Evolutionary conservation across 2,797 vertebrate genomes (phyloP).

Genomic region (Eulemur mongoz): DNA sequence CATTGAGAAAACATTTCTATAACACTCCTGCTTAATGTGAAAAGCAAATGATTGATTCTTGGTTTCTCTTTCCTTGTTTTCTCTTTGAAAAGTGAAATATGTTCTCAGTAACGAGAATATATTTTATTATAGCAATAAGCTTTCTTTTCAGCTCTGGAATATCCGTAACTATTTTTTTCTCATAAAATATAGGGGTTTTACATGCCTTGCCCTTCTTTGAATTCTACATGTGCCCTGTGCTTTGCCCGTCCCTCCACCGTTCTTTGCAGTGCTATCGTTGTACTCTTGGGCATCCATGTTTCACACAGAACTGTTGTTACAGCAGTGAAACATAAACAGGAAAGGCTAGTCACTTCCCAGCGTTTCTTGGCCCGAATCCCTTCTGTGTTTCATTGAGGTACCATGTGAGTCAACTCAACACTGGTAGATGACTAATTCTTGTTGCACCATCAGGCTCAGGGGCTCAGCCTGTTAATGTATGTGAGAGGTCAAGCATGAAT

Average conservation of each 20-base stretch:
- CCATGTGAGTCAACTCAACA: background rate
- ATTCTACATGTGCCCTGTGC: fast-evolving
- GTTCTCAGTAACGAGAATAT: background rate
- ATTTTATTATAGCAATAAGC: background rate
- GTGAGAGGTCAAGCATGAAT: background rate
- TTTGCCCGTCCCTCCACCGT: background rate
- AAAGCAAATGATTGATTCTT: background rate
- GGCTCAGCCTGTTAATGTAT: background rate
- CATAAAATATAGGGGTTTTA: background rate
- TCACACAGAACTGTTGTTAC: background rate
- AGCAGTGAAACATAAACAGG: background rate
- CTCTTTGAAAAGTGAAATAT: background rate
- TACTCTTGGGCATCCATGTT: background rate
- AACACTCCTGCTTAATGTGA: constrained; percentile 9
- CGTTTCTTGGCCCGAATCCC: background rate
- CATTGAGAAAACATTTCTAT: constrained; percentile 4
- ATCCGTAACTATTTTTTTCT: background rate
- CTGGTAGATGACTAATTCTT: background rate
- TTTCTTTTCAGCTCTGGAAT: background rate
- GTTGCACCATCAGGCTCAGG: background rate
- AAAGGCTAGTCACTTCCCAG: background rate
- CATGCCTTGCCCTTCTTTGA: background rate
- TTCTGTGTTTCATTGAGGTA: background rate
- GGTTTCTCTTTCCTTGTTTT: constrained; percentile 17
- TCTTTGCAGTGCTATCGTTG: background rate